Conservation (phyloP, 1,140 invertebrate species). For the Drosophila pallidifrons region DNA sequence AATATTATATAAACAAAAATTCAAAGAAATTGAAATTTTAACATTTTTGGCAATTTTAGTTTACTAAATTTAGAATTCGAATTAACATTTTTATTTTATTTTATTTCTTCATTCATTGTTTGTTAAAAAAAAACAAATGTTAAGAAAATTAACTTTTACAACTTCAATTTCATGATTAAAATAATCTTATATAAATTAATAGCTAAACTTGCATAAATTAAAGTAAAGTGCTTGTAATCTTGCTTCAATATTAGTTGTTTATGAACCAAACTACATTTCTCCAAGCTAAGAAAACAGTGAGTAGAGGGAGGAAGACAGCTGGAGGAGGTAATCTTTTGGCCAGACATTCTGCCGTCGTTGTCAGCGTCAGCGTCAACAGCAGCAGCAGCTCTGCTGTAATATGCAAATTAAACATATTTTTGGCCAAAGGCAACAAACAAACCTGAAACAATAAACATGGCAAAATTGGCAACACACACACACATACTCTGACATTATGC, state of each 20-base stretch:
- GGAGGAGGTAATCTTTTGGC: slow-evolving; percentile 2
- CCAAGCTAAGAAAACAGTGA: too few species aligned
- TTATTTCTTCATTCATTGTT: too few species aligned
- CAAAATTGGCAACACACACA: slow-evolving; percentile 40
- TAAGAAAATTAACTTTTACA: too few species aligned
- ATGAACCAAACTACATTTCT: neutral
- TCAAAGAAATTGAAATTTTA: too few species aligned
- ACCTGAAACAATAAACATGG: slow-evolving; percentile 43
- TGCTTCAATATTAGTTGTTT: neutral
- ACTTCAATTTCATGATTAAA: too few species aligned
- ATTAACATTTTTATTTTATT: too few species aligned
- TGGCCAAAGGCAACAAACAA: slow-evolving; percentile 29
- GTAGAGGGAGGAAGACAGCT: neutral
- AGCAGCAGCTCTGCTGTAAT: slow-evolving; percentile 36
- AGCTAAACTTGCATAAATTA: too few species aligned
- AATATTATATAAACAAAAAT: too few species aligned
- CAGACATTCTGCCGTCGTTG: slow-evolving; percentile 30
- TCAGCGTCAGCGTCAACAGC: neutral
- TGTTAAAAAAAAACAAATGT: too few species aligned
- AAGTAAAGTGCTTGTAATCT: neutral
- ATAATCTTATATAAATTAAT: too few species aligned
- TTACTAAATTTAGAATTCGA: too few species aligned
- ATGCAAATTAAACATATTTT: slow-evolving; percentile 44
- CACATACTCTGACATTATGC: neutral
- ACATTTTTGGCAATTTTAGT: too few species aligned